Base-by-base conservation (phyloP, 1,140 invertebrate species). In the Drosophila nannoptera region DNA sequence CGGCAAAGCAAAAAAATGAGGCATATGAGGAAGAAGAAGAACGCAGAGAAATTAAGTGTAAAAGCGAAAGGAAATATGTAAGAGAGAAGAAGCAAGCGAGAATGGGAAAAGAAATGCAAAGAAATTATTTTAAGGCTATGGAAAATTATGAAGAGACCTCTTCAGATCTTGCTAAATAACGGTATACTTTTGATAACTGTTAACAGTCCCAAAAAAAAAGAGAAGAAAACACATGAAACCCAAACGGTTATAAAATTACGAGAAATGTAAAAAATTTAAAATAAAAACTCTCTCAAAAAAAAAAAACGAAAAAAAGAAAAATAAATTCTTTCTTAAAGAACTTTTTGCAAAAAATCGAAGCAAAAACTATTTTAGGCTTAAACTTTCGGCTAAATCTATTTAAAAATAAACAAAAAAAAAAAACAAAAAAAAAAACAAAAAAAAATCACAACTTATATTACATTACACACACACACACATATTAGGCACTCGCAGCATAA, bases 1-100 rank as follows among this genome's bases (percentile, higher is more conserved):
- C 67, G 82, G 77, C 82, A 87, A 87, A 87, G 82, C 82, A 87
- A 87, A 77, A 78, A 82, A 83, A 86, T 77, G 81, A 86, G 81
- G 81, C 81, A 86, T 78, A 83, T 58, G 62, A 22, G 61, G 71
- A 63, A 43, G 58, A 53, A 52, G 55, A 68, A 63, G 4, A 64
- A 61, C 32, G 46, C 40, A 48, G 14, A 48, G 56, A 54, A 36
- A 55, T 63, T 55, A 77, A 58, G 70, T 63, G 72, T 67, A 38
- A 1, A 83, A 78, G 8, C 12, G 71, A 69, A 70, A 49, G 70
- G 71, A 68, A 81, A 49, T 67, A 77, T 63, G 29, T 74, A 81
- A 74, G 80, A 64, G 6, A 77, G 14, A 72, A 22, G 22, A 22
- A 22, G 22, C 33, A 48, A 40, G 12, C 7, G 40, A 40, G 75